Percentiles rank a stretch among this genome's conserved stretches.
Conservation (phyloP, 2,797 vertebrate species). For the Syngnathus rostellatus region DNA sequence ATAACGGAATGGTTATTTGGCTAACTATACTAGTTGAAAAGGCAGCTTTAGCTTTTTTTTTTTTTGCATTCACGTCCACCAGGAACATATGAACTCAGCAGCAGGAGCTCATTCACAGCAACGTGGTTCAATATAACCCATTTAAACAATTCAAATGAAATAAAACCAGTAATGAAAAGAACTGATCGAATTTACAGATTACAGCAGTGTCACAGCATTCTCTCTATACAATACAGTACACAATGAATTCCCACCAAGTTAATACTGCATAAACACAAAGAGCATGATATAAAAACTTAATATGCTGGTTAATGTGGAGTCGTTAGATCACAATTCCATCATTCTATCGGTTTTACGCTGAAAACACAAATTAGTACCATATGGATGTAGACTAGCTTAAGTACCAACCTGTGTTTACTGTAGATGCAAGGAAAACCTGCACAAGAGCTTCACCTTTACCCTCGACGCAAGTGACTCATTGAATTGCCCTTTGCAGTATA, state of each 20-base stretch:
- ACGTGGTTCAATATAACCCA: not conserved
- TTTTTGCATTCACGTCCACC: conserved; percentile 24
- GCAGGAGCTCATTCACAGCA: not conserved
- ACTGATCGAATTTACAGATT: conserved; percentile 6
- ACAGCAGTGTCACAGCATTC: conserved; percentile 6
- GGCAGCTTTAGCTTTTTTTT: not conserved
- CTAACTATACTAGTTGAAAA: conserved; percentile 3
- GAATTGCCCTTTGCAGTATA: not conserved
- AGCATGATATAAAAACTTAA: not conserved
- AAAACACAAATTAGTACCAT: not conserved
- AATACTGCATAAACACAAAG: not conserved
- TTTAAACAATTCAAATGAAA: conserved; percentile 7
- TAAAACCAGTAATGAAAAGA: not conserved
- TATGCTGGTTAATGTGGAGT: not conserved
- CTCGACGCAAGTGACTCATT: not conserved
- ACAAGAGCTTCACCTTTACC: not conserved
- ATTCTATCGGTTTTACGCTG: not conserved
- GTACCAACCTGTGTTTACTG: not conserved
- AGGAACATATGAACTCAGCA: conserved; percentile 18
- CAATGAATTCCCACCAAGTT: not conserved
- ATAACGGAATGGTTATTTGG: not conserved
- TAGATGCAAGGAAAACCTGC: not conserved
- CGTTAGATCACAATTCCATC: not conserved
- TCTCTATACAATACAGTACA: conserved; percentile 9
- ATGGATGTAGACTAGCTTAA: not conserved